Percentiles rank a stretch among this genome's conserved stretches.
phyloP scores from a whole-genome alignment of 2,113 vertebrate genomes.

The Argyrosomus japonicus region DNA sequence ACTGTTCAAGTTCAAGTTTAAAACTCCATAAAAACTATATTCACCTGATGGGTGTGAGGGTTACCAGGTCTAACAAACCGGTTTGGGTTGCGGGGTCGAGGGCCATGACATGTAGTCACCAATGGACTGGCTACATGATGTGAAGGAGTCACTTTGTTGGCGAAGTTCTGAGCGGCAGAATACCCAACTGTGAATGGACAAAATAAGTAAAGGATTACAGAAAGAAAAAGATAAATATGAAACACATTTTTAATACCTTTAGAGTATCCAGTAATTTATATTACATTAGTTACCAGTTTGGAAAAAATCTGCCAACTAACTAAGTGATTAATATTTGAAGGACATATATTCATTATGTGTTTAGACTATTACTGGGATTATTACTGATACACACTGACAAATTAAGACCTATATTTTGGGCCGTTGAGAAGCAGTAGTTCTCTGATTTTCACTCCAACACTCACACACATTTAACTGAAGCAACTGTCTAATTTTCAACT shows the following conservation, averaged over 20 bases:
- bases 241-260: not conserved
- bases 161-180: not conserved
- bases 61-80: not conserved
- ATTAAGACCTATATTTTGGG: not conserved
- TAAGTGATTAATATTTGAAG: too few relatives aligned
- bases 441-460: not conserved
- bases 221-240: not conserved
- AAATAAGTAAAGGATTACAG: not conserved
- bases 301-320: not conserved
- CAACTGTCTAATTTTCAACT: not conserved
- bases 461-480: not conserved
- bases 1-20: not conserved
- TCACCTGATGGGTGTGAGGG: conserved; percentile 20
- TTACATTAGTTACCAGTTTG: too few relatives aligned
- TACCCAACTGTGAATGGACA: not conserved
- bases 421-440: not conserved
- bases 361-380: not conserved
- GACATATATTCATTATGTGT: too few relatives aligned
- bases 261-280: not conserved
- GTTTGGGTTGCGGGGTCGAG: not conserved
- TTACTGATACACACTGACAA: not conserved
- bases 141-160: not conserved
- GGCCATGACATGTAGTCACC: too few relatives aligned
- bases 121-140: not conserved
- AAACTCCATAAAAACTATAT: not conserved